Conservation (phyloP, 2,888 invertebrate genomes). For the Papilio gigon region DNA sequence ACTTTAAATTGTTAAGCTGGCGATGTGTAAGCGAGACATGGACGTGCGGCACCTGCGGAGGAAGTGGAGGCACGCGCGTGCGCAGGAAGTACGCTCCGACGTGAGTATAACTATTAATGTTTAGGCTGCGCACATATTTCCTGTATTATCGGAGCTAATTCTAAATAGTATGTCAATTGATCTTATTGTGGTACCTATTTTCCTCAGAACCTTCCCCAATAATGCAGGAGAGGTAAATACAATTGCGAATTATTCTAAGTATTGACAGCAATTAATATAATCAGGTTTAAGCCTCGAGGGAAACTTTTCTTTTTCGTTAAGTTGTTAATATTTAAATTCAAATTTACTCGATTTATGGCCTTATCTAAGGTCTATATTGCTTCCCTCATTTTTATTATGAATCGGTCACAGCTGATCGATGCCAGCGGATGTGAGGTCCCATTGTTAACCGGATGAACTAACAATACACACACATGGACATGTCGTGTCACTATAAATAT, state of each 20-base stretch:
- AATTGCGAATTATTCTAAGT: not conserved
- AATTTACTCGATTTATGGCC: not conserved
- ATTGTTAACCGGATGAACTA: not conserved
- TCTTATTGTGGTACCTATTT: not conserved
- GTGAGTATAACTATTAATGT: constrained; percentile 33
- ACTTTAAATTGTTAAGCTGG: not conserved
- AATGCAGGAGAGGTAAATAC: no score
- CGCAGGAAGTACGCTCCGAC: constrained; percentile 42
- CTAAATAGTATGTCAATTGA: not conserved
- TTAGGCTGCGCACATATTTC: not conserved
- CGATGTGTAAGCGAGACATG: constrained; percentile 6
- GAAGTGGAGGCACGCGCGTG: constrained; percentile 44
- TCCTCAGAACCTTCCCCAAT: not conserved
- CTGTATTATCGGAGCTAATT: not conserved
- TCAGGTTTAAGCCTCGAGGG: no score
- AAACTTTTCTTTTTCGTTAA: not conserved
- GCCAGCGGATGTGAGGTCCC: not conserved
- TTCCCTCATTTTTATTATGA: constrained; percentile 9
- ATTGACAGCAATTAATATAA: no score
- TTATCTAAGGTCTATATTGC: not conserved
- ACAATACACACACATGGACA: not conserved
- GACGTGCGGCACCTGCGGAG: constrained; percentile 39
- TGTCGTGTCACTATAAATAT: not conserved
- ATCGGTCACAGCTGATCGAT: constrained; percentile 9
- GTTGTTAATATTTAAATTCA: not conserved